Evolutionary conservation across 92 coral and sea anemone species (phyloP), one percentile per base, ranked within the genome.

Genomic region (Metridium senile): DNA sequence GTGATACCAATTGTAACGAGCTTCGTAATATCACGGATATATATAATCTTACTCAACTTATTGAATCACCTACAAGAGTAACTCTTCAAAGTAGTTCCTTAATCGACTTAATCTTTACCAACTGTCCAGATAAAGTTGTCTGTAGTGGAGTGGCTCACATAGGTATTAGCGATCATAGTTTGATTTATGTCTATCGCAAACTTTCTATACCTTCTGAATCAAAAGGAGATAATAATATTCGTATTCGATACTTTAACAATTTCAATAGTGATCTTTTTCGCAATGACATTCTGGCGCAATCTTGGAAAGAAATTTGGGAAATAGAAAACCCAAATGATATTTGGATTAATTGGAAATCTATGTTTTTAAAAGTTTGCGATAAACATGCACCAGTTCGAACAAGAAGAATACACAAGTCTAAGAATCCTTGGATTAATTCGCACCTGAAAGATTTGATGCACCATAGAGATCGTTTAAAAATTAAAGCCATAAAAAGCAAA

Each of bases 341-440:
- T 85, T 85, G 89, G 85, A 64, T 28, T 68, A 78, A 23, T 18
- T 80, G 89, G 89, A 80, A 80, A 53, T 31, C 66, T 9, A 64
- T 39, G 11, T 73, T 85, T 53, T 25, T 62, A 28, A 33, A 6
- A 26, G 39, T 73, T 31, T 58, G 53, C 0, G 80, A 85, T 32
- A 72, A 54, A 33, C 85, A 85, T 26, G 77, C 85, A 23, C 86
- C 86, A 43, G 3, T 86, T 18, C 13, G 68, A 25, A 68, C 73
- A 17, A 80, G 10, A 45, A 66, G 90, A 10, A 61, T 75, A 0
- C 29, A 72, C 20, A 2, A 39, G n/a, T 21, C 71, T 23, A 68
- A 76, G 17, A 59, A 72, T 25, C 80, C 83, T 6, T 74, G 79
- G 82, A 70, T 80, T 34, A 85, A 72, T 26, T 39, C 85, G 29